These are phyloP conservation scores for Sciurus carolinensis DNA, from an alignment of 2,797 vertebrate species.

Conservation along the genomic window DNA sequence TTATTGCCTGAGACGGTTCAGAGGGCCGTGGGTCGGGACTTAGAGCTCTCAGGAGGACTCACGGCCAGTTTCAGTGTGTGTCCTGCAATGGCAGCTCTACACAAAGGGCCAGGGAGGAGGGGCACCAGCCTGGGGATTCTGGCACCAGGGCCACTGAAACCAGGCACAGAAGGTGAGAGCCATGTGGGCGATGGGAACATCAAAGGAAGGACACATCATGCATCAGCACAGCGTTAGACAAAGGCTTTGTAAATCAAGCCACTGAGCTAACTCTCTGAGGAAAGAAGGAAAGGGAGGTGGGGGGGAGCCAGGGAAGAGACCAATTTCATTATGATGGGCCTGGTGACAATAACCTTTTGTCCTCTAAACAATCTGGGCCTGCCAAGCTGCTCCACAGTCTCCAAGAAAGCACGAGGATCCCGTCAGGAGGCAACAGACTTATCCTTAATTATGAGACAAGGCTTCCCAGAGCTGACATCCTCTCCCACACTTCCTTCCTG, in stretches of 20 bases:
- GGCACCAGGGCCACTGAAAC: slow-evolving; percentile 37
- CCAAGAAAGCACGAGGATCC: slow-evolving; percentile 78
- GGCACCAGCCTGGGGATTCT: slow-evolving; percentile 23
- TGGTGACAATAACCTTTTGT: slow-evolving; percentile 88
- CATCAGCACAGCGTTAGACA: slow-evolving; percentile 72
- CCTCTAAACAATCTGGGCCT: slow-evolving; percentile 84
- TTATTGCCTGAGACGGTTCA: slow-evolving; percentile 63
- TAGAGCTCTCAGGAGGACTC: slow-evolving; percentile 69
- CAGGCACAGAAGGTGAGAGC: slow-evolving; percentile 69
- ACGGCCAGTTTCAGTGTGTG: neutral
- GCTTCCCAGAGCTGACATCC: slow-evolving; percentile 60
- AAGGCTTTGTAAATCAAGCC: slow-evolving; percentile 83
- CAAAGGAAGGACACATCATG: slow-evolving; percentile 35
- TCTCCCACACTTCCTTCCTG: slow-evolving; percentile 63
- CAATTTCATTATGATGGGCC: slow-evolving; percentile 83
- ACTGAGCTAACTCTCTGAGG: slow-evolving; percentile 78
- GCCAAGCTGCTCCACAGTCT: slow-evolving; percentile 85
- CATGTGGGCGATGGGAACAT: neutral
- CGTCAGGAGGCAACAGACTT: slow-evolving; percentile 70
- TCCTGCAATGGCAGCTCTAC: slow-evolving; percentile 40
- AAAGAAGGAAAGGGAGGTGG: neutral
- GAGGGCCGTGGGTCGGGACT: slow-evolving; percentile 72
- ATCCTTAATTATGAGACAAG: slow-evolving; percentile 73
- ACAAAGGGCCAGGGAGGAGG: slow-evolving; percentile 15
- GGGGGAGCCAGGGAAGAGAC: slow-evolving; percentile 66